phyloP scores from a whole-genome alignment of 2,113 vertebrate genomes.

The Lathamus discolor region DNA sequence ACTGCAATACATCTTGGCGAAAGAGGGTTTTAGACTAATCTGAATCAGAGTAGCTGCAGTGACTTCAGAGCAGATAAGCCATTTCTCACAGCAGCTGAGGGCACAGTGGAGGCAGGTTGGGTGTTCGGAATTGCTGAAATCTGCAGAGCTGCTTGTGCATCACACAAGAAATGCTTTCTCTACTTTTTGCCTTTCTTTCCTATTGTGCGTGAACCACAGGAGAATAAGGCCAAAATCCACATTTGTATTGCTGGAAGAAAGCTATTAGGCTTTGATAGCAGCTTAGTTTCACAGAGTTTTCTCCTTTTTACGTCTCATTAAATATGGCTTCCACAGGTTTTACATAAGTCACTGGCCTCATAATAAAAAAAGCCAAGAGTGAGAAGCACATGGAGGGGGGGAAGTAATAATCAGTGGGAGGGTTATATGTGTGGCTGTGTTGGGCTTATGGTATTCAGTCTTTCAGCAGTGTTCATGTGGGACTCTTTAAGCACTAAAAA shows the following conservation, averaged over 20 bases:
- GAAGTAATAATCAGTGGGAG: not conserved
- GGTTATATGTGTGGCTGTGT: not conserved
- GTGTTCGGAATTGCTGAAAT: not conserved
- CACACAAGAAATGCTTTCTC: not conserved
- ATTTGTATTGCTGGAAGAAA: not conserved
- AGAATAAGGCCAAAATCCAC: not conserved
- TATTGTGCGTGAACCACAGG: not conserved
- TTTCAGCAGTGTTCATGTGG: not conserved
- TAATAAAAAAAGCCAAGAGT: not conserved
- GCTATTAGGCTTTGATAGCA: not conserved
- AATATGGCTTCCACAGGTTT: not conserved
- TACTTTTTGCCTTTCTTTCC: not conserved
- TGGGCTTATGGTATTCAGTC: not conserved
- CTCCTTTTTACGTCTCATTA: not conserved
- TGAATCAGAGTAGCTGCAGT: not conserved
- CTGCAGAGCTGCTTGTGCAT: not conserved
- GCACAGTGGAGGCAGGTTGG: not conserved
- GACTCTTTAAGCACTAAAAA: conserved; percentile 13
- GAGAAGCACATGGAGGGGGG: not conserved
- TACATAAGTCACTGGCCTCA: not conserved
- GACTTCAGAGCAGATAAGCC: not conserved
- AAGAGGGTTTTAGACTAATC: not conserved
- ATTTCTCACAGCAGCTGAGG: not conserved
- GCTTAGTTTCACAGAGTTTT: not conserved
- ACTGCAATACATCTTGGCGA: not conserved